phyloP scores from a whole-genome alignment of 2,113 vertebrate species.

The Pionites leucogaster region DNA sequence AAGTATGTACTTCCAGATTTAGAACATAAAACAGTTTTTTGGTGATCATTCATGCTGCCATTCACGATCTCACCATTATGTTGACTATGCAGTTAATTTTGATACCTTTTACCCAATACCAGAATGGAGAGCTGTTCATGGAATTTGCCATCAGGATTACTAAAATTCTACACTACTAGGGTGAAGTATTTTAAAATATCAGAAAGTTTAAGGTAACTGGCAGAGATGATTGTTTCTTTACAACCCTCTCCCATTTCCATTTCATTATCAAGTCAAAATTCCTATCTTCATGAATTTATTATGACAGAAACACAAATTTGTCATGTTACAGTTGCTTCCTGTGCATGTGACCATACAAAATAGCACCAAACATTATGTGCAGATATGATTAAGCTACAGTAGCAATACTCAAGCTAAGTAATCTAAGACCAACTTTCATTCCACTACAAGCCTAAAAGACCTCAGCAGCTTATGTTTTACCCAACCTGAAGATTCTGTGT shows the following conservation, averaged over 20 bases:
- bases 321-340: background rate
- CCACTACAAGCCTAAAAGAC: background rate
- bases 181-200: background rate
- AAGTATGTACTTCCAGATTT: background rate
- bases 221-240: background rate
- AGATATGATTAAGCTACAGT: background rate
- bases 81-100: background rate
- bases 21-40: background rate
- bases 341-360: background rate
- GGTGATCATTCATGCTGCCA: background rate
- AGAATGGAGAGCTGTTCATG: background rate
- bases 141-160: background rate
- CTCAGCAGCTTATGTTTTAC: background rate
- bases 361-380: background rate
- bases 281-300: background rate
- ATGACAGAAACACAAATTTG: background rate
- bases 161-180: background rate
- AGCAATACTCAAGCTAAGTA: background rate
- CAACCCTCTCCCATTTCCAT: background rate
- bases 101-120: background rate
- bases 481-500: background rate
- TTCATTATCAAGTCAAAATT: background rate
- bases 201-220: background rate
- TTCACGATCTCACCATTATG: background rate
- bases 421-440: background rate